A percentile compares a stretch with the other conserved stretches of the same genome.
Conservation (phyloP, 2,113 vertebrate species). For the Dendrocopos noguchii region DNA sequence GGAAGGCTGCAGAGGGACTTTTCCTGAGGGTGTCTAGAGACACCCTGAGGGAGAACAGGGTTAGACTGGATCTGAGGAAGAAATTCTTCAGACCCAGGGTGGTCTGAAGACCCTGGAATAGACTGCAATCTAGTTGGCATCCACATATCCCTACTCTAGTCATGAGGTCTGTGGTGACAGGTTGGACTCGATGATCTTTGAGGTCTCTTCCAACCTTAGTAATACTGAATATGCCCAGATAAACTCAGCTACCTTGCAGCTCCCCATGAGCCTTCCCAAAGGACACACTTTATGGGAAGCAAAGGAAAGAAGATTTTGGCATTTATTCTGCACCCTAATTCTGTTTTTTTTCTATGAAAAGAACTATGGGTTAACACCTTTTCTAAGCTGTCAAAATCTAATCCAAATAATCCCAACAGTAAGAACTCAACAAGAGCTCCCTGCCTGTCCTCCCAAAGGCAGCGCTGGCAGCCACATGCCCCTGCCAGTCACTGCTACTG, state of each 20-base stretch:
- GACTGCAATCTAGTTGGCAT: not conserved
- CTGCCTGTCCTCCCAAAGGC: not conserved
- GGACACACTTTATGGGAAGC: not conserved
- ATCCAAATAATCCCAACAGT: not conserved
- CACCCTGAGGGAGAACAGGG: too few species aligned
- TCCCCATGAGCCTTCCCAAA: not conserved
- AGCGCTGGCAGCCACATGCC: not conserved
- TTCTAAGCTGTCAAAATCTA: not conserved
- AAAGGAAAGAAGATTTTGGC: not conserved
- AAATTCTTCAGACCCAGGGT: too few species aligned
- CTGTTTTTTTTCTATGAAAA: not conserved
- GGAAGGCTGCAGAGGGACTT: too few species aligned
- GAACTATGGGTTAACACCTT: not conserved
- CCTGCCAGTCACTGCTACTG: not conserved
- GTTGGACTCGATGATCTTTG: too few species aligned
- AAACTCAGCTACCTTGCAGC: not conserved
- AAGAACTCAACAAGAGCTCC: not conserved
- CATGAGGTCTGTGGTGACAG: too few species aligned
- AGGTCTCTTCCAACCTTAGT: too few species aligned
- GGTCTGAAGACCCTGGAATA: too few species aligned
- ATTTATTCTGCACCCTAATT: not conserved
- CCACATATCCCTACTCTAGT: too few species aligned
- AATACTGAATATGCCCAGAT: not conserved
- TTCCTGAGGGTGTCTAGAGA: too few species aligned
- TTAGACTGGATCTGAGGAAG: too few species aligned